Evolutionary conservation across 2,797 vertebrate genomes (phyloP), one percentile per base, ranked within the genome.

Genomic region (Spondyliosoma cantharus): DNA sequence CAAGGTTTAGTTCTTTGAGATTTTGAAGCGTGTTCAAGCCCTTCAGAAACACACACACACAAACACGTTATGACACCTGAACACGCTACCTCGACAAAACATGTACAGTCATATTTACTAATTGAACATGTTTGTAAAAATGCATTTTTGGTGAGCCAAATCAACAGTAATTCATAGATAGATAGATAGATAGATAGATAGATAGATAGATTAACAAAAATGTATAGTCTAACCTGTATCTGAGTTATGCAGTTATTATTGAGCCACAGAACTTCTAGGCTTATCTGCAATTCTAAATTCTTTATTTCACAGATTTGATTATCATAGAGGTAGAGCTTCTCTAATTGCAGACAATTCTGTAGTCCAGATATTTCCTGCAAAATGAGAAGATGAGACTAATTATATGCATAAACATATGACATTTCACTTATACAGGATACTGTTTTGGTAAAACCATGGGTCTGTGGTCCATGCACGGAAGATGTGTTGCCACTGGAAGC

Each of bases 1-100:
- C 90, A n/a, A 97, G 94, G 83, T 92, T 98, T 72, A 98, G 93
- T 87, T 98, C 97, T 81, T 87, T 93, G 73, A 98, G 94, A 70
- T 96, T 96, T 84, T 88, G 85, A 82, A 96, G 95, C 19, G 78
- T 90, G 17, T 89, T 86, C 83, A 98, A 52, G 91, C 96, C 96
- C 96, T 92, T 81, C 25, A 57, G 27, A 45, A 59, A 62, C 53
- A 52, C 61, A 52, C 61, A 59, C 61, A 59, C 11, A 76, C 2
- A 61, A 2, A 60, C 32, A 69, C 15, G 78, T 50, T 45, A 5
- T 5, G 29, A 56, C 2, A 67, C 17, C 5, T 67, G 14, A 48
- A 17, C 1, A 20, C n/a, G 16, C 7, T 24, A 22, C 25, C 61
- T 64, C 24, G 5, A 49, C 4, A 69, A 57, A 53, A 62, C 2